Evolutionary conservation across 2,888 invertebrate species (phyloP).

Genomic region (Saturnia japonica): DNA sequence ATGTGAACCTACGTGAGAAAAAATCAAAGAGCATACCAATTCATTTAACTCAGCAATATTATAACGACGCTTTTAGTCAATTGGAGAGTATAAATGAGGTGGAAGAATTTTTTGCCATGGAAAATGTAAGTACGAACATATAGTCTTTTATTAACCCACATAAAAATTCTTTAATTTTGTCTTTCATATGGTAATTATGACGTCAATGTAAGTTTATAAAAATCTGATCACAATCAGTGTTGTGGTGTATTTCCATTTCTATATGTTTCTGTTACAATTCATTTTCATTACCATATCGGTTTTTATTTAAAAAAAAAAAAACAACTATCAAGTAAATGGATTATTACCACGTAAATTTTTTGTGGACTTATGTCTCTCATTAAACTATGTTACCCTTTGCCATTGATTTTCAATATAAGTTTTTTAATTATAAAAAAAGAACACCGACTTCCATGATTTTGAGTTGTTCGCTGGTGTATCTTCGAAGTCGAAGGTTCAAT

Average conservation of each 20-base stretch:
- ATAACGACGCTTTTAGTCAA: slow-evolving; percentile 60
- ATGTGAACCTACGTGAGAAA: slow-evolving; percentile 67
- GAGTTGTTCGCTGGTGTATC: too few species aligned
- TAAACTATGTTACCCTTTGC: background rate
- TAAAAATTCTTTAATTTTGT: background rate
- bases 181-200: background rate
- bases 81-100: slow-evolving; percentile 68
- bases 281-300: background rate
- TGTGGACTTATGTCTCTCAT: background rate
- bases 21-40: slow-evolving; percentile 67
- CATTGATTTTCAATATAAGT: background rate
- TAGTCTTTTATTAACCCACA: background rate
- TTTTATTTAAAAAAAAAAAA: background rate
- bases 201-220: background rate
- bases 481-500: too few species aligned
- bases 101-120: slow-evolving; percentile 84
- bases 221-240: too few species aligned
- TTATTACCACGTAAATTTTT: background rate
- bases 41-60: slow-evolving; percentile 66
- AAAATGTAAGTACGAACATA: slow-evolving; percentile 78
- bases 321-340: background rate
- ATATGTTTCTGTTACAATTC: too few species aligned
- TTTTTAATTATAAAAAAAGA: background rate
- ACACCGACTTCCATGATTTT: too few species aligned
- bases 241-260: too few species aligned